These are phyloP conservation scores for Spea multiplicata DNA, from an alignment of 2,113 vertebrate species.

Conservation along the genomic window DNA sequence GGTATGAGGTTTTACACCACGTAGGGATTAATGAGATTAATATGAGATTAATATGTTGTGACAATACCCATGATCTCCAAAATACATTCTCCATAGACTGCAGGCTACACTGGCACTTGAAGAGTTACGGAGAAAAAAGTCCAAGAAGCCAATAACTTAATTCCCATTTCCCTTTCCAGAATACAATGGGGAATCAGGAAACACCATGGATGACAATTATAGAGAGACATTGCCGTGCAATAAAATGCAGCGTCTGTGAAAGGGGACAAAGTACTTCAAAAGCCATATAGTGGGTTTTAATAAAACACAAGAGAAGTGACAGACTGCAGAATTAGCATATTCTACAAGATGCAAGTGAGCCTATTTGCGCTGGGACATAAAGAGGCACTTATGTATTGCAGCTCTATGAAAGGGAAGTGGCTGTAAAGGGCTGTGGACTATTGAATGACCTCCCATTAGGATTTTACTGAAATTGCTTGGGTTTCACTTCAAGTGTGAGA, in stretches of 20 bases:
- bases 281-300: neutral
- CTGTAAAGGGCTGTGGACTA: slow-evolving; percentile 15
- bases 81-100: neutral
- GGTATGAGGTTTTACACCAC: too few relatives aligned
- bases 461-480: neutral
- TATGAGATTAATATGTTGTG: too few relatives aligned
- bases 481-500: slow-evolving; percentile 33
- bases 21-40: too few relatives aligned
- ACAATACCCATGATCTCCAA: slow-evolving; percentile 17
- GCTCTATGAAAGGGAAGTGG: neutral
- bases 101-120: neutral
- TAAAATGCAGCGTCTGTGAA: slow-evolving; percentile 24
- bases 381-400: neutral
- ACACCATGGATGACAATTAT: slow-evolving; percentile 28
- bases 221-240: slow-evolving; percentile 10
- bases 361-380: slow-evolving; percentile 23
- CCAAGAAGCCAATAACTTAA: neutral
- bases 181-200: slow-evolving; percentile 37
- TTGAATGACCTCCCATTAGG: slow-evolving; percentile 16
- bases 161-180: neutral
- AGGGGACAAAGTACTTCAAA: slow-evolving; percentile 35
- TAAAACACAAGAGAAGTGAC: neutral
- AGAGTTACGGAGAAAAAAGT: neutral
- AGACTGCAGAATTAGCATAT: slow-evolving; percentile 15
- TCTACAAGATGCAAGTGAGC: slow-evolving; percentile 19